These are phyloP conservation scores for Noturus placidus DNA, from an alignment of 2,113 vertebrate genomes.

Conservation along the genomic window DNA sequence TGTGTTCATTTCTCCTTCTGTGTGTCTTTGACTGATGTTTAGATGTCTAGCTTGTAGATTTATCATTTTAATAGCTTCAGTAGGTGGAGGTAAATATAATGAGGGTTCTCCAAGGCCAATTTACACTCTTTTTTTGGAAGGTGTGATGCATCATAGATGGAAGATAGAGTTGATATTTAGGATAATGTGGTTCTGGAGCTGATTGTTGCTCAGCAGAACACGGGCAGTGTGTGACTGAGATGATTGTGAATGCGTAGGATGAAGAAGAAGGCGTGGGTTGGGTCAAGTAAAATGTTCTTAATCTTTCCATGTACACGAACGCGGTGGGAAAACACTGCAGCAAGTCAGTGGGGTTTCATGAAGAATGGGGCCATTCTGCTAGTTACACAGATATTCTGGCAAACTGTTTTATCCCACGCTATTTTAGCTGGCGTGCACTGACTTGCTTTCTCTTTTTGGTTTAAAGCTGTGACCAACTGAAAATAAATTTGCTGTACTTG, in stretches of 20 bases:
- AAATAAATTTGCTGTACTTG: background rate
- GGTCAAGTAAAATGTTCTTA: conserved; percentile 9
- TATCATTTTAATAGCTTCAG: conserved; percentile 2
- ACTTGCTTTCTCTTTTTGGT: background rate
- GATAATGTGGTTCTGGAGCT: background rate
- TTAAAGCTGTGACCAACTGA: background rate
- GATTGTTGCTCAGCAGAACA: conserved; percentile 22
- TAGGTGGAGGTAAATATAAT: background rate
- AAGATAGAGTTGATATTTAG: background rate
- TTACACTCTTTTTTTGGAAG: background rate
- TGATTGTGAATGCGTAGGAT: conserved; percentile 15
- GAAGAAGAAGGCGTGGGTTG: background rate
- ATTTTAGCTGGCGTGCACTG: conserved; percentile 16
- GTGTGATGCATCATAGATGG: background rate
- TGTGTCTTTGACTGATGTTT: background rate
- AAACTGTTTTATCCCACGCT: background rate
- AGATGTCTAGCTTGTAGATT: too few relatives aligned
- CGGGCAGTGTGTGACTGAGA: background rate
- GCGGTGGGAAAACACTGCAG: background rate
- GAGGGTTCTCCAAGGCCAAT: background rate
- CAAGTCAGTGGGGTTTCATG: conserved; percentile 17
- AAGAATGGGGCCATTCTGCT: conserved; percentile 15
- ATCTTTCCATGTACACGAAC: background rate
- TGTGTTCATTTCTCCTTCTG: conserved; percentile 11
- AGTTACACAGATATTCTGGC: background rate